These are phyloP conservation scores for Corythoichthys haematopterus DNA, from an alignment of 2,113 vertebrate genomes.

Conservation along the genomic window DNA sequence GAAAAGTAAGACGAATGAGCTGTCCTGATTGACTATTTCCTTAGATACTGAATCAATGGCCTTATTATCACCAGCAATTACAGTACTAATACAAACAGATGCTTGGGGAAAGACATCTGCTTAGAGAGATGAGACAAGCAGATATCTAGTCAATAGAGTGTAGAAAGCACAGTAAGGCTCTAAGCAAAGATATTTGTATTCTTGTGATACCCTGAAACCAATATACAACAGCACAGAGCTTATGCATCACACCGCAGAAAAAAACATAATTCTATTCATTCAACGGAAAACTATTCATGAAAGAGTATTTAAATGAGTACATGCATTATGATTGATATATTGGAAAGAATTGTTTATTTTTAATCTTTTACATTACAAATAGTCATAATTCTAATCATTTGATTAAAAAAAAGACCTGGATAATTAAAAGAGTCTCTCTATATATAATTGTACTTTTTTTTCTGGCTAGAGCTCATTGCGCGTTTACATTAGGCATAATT, in stretches of 20 bases:
- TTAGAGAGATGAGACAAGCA: slow-evolving; percentile 76
- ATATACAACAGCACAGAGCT: slow-evolving; percentile 26
- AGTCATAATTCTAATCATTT: too few species aligned
- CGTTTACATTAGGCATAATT: too few species aligned
- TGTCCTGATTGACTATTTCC: slow-evolving; percentile 85
- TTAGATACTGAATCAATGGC: slow-evolving; percentile 87
- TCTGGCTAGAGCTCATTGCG: too few species aligned
- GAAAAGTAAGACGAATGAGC: slow-evolving; percentile 89
- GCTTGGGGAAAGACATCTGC: slow-evolving; percentile 76
- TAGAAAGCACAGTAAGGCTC: slow-evolving; percentile 59
- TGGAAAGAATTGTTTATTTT: background rate
- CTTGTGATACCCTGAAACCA: slow-evolving; percentile 48
- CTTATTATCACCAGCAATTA: slow-evolving; percentile 91
- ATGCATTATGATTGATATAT: slow-evolving; percentile 15
- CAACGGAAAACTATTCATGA: slow-evolving; percentile 25
- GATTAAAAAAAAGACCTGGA: too few species aligned
- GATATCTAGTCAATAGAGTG: slow-evolving; percentile 71
- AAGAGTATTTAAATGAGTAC: slow-evolving; percentile 14
- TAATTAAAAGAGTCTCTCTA: too few species aligned
- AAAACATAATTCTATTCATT: slow-evolving; percentile 11
- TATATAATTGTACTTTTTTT: too few species aligned
- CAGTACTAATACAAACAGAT: slow-evolving; percentile 90
- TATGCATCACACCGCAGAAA: slow-evolving; percentile 18
- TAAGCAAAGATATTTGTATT: slow-evolving; percentile 70
- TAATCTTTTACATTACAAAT: background rate